phyloP scores from a whole-genome alignment of 2,888 invertebrate species.

The Apodemia hepburni region DNA sequence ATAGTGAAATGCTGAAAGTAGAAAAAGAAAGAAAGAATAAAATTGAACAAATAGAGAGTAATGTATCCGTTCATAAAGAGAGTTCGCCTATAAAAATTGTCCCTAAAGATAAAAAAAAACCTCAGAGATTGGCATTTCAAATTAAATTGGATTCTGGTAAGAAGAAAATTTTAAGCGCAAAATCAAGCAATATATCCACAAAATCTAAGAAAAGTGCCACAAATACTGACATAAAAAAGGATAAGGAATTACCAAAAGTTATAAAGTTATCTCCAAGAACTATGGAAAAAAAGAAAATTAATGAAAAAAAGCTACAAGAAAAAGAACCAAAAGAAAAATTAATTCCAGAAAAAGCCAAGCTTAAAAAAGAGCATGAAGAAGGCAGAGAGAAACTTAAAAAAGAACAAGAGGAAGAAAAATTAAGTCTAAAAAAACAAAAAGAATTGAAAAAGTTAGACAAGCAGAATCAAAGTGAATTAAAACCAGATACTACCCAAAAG shows the following conservation, averaged over 20 bases:
- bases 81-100: background rate
- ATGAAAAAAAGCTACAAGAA: background rate
- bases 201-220: background rate
- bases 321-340: too few relatives aligned
- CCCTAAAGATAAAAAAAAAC: background rate
- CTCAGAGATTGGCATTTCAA: background rate
- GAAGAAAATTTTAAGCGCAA: background rate
- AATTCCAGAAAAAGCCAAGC: too few relatives aligned
- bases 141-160: background rate
- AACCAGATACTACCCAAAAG: background rate
- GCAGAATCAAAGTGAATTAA: background rate
- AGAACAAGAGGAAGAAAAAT: constrained; percentile 11
- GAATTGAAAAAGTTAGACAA: background rate
- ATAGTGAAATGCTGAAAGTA: constrained; percentile 21
- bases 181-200: background rate
- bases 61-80: background rate
- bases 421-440: background rate
- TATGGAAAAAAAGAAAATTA: background rate
- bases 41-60: too few relatives aligned
- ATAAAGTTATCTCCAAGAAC: background rate
- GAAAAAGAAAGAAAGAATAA: constrained; percentile 16
- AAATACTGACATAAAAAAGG: background rate
- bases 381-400: background rate
- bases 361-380: background rate
- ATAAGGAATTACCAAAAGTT: background rate